These are phyloP conservation scores for Channa maculata DNA, from an alignment of 2,113 vertebrate species.

Conservation along the genomic window DNA sequence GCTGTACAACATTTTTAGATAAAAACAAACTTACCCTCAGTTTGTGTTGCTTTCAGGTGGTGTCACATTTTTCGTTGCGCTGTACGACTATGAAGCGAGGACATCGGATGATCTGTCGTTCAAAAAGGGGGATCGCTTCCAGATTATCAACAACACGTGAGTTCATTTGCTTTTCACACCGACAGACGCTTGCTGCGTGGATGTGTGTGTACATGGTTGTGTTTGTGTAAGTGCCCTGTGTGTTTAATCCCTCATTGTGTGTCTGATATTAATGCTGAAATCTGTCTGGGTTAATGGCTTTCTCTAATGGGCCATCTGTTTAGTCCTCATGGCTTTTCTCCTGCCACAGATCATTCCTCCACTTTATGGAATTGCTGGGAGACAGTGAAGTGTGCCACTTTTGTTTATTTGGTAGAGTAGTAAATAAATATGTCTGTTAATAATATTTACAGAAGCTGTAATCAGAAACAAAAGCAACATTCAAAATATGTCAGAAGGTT, in stretches of 20 bases:
- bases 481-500: no score
- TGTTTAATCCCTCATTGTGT: conserved; percentile 68
- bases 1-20: neutral
- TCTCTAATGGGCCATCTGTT: conserved; percentile 77
- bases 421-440: neutral
- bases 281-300: conserved; percentile 74
- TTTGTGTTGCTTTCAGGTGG: conserved; percentile 85
- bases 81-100: conserved; percentile 99
- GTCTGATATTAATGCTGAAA: conserved; percentile 58
- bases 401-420: neutral
- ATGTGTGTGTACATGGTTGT: neutral
- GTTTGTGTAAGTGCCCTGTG: conserved; percentile 1
- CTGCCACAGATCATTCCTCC: neutral
- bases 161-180: conserved; percentile 63
- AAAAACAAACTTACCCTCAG: neutral
- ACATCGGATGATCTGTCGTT: conserved; percentile 98
- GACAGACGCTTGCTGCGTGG: conserved; percentile 5
- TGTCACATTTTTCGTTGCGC: conserved; percentile 97
- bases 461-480: no score
- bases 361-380: neutral
- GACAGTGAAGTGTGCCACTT: neutral
- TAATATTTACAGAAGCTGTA: no score
- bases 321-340: conserved; percentile 28
- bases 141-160: conserved; percentile 99
- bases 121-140: conserved; percentile 98